Conservation (phyloP, 2,113 vertebrate genomes). For the Blennius ocellaris region DNA sequence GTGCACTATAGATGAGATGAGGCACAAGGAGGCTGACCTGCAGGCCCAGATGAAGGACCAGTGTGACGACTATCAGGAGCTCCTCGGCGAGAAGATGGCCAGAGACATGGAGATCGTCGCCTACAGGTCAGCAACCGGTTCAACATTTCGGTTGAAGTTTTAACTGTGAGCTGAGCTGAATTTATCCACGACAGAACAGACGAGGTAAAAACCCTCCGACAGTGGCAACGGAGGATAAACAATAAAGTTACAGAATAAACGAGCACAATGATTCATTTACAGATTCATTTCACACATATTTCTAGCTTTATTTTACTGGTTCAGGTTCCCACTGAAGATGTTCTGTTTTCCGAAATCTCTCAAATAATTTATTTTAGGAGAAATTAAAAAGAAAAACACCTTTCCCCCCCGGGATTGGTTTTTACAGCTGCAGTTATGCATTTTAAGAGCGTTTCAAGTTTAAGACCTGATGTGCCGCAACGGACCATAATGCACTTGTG, state of each 20-base stretch:
- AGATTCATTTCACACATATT: no score
- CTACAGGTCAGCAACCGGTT: constrained; percentile 74
- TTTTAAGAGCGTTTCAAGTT: constrained; percentile 11
- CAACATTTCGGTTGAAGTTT: background rate
- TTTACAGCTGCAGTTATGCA: constrained; percentile 11
- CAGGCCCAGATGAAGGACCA: constrained; percentile 78
- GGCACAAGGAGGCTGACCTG: constrained; percentile 65
- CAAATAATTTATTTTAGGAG: background rate
- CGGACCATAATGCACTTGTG: background rate
- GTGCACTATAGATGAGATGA: constrained; percentile 70
- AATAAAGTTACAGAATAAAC: no score
- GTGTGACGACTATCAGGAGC: constrained; percentile 73
- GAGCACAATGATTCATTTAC: no score
- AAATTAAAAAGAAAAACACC: background rate
- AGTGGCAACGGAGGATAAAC: no score
- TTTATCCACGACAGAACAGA: background rate
- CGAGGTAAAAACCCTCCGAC: no score
- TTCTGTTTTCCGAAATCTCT: background rate
- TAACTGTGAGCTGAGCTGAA: background rate
- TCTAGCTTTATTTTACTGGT: background rate
- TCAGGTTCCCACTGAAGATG: background rate
- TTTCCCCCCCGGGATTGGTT: background rate
- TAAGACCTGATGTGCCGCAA: constrained; percentile 8
- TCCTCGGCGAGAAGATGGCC: constrained; percentile 82
- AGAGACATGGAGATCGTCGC: constrained; percentile 82